A percentile compares a stretch with the other conserved stretches of the same genome.
phyloP scores from a whole-genome alignment of 2,888 invertebrate genomes.

The Oscheius sp. region DNA sequence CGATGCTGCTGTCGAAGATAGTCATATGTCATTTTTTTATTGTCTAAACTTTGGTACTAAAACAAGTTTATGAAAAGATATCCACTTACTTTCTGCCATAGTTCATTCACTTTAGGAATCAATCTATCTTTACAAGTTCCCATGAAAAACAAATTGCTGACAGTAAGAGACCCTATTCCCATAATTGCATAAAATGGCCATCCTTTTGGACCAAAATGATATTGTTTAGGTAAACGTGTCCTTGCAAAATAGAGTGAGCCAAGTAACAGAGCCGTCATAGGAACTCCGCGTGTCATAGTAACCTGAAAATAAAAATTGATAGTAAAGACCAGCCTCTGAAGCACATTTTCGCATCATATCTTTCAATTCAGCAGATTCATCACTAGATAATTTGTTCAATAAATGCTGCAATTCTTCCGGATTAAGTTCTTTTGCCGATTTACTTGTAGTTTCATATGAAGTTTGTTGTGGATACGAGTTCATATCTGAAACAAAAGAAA shows the following conservation, averaged over 20 bases:
- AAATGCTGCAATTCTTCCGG: slow-evolving; percentile 53
- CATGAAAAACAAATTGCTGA: slow-evolving; percentile 57
- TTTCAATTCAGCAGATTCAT: slow-evolving; percentile 56
- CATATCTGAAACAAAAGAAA: background rate
- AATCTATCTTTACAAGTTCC: slow-evolving; percentile 58
- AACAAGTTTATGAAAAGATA: background rate
- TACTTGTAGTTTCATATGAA: background rate
- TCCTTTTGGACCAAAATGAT: slow-evolving; percentile 64
- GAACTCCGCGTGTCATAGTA: slow-evolving; percentile 58
- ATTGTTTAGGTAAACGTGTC: slow-evolving; percentile 54
- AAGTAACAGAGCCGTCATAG: slow-evolving; percentile 55
- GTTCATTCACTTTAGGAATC: slow-evolving; percentile 48
- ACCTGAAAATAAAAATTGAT: slow-evolving; percentile 37
- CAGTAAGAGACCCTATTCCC: slow-evolving; percentile 57
- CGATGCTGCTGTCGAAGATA: slow-evolving; percentile 44
- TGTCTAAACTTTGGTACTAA: slow-evolving; percentile 16
- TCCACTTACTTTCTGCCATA: slow-evolving; percentile 46
- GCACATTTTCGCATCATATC: slow-evolving; percentile 55
- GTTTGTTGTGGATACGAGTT: background rate
- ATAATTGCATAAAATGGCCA: slow-evolving; percentile 65
- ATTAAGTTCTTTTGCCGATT: slow-evolving; percentile 31
- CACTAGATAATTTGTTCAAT: slow-evolving; percentile 56
- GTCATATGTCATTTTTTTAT: slow-evolving; percentile 36
- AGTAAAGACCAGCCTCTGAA: slow-evolving; percentile 40
- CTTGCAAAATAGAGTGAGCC: slow-evolving; percentile 58